Percentiles rank a stretch among this genome's conserved stretches.
These are phyloP conservation scores for Cactoblastis cactorum DNA, from an alignment of 2,888 invertebrate genomes.

Conservation along the genomic window DNA sequence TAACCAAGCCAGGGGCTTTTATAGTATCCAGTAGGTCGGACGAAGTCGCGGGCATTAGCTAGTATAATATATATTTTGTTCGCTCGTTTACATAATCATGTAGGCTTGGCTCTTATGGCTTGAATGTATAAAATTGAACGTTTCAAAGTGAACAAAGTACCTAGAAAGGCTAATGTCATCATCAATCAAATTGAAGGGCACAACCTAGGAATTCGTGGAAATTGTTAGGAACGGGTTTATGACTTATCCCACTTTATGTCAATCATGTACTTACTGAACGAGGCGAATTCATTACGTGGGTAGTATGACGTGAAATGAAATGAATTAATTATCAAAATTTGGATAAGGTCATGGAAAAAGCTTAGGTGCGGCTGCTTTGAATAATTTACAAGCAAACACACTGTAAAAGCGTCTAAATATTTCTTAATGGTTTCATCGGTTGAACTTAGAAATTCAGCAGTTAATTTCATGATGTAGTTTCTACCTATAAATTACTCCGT, in stretches of 20 bases:
- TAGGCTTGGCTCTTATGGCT: too few relatives aligned
- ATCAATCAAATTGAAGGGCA: slow-evolving; percentile 20
- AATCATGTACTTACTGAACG: background rate
- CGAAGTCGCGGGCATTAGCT: too few relatives aligned
- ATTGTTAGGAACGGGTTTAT: background rate
- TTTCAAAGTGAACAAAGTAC: background rate
- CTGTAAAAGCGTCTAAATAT: too few relatives aligned
- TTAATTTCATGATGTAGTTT: too few relatives aligned
- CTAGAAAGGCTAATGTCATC: slow-evolving; percentile 15
- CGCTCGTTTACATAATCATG: too few relatives aligned
- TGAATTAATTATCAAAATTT: background rate
- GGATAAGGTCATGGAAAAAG: background rate
- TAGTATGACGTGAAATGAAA: background rate
- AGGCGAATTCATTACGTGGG: background rate
- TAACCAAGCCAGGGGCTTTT: too few relatives aligned
- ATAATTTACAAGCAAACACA: background rate
- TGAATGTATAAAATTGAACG: background rate
- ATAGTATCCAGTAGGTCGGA: too few relatives aligned
- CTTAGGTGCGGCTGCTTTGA: background rate
- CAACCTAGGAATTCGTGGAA: background rate
- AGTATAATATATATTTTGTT: too few relatives aligned
- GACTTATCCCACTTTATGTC: background rate
- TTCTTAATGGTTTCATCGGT: too few relatives aligned
- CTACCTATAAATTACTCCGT: too few relatives aligned
- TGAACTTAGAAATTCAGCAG: too few relatives aligned